Base-by-base conservation (phyloP, 1,140 invertebrate genomes). In the Stegodyphus mimosarum region DNA sequence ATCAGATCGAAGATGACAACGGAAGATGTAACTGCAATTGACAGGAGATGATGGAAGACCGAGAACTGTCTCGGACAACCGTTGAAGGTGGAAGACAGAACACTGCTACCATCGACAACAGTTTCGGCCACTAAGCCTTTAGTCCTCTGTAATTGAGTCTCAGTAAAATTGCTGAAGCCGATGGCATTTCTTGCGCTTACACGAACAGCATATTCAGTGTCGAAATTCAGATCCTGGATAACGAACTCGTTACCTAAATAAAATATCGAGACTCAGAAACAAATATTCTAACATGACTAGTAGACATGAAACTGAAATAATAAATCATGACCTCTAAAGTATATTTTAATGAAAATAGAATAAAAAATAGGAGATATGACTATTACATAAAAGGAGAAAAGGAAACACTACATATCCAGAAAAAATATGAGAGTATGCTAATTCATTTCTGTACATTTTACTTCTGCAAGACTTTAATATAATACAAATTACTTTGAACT, bases 91-190 rank as follows among this genome's bases (percentile, higher is more conserved):
- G 83, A 86, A 77, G 83, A 86, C 66, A 86, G 48, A 60, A 80
- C 77, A 15, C 72, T 77, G 72, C 75, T 72, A 74, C 64, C 72
- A 52, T 79, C 86, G 7, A 79, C 77, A 6, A 87, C 79, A 7
- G 74, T 78, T 18, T 83, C 86, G 9, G 79, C 74, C 7, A 83
- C n/a, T 7, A 87, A 17, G 49, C 86, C 86, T 83, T 69, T 73
- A 50, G 89, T 89, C 76, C 87, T 87, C 48, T 86, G 75, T 6
- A 73, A 69, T n/a, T 85, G 33, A 17, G 85, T 71, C 6, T 77
- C 77, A 10, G 89, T 87, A 51, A 85, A 89, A 49, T 90, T 88
- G n/a, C 89, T 88, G 60, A 87, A 88, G 6, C 89, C 89, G 52
- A 88, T 88, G 9, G 86, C 87, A 69, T 89, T 90, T 18, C 83